These are phyloP conservation scores for Drosophila chauvacae DNA, from an alignment of 1,140 invertebrate species.

Conservation along the genomic window DNA sequence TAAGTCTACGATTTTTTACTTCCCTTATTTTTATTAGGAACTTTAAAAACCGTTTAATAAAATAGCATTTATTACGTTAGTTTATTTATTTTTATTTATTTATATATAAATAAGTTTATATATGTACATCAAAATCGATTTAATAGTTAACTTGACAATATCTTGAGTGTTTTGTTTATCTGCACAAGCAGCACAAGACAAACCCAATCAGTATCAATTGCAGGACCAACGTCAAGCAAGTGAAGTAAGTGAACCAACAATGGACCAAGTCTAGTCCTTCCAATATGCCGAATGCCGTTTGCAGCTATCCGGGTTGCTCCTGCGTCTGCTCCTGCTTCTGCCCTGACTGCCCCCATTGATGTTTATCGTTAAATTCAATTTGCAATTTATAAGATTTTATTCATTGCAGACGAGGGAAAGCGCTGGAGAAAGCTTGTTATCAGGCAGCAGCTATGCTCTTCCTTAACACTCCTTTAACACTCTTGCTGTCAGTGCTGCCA, in stretches of 20 bases:
- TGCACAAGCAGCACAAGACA: conserved; percentile 11
- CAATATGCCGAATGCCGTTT: conserved; percentile 50
- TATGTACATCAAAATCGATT: neutral
- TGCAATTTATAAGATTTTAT: conserved; percentile 81
- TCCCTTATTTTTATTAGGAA: no score
- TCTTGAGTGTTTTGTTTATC: conserved; percentile 21
- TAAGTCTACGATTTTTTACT: no score
- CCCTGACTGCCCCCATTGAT: conserved; percentile 37
- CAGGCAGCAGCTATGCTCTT: conserved; percentile 7
- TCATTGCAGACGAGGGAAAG: conserved; percentile 5
- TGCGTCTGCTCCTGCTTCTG: neutral
- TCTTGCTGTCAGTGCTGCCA: neutral
- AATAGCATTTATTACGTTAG: neutral
- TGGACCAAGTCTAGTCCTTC: conserved; percentile 35
- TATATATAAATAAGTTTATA: neutral
- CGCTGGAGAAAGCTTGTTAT: conserved; percentile 62
- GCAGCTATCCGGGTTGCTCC: conserved; percentile 11
- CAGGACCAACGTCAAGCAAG: conserved; percentile 31
- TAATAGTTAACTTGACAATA: neutral
- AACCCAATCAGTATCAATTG: conserved; percentile 65
- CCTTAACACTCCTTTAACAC: conserved; percentile 7
- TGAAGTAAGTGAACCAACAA: conserved; percentile 49
- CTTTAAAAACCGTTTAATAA: neutral
- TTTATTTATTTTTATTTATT: neutral
- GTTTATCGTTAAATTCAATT: conserved; percentile 82